phyloP scores from a whole-genome alignment of 2,888 invertebrate genomes.

The Ormyrus rosae region DNA sequence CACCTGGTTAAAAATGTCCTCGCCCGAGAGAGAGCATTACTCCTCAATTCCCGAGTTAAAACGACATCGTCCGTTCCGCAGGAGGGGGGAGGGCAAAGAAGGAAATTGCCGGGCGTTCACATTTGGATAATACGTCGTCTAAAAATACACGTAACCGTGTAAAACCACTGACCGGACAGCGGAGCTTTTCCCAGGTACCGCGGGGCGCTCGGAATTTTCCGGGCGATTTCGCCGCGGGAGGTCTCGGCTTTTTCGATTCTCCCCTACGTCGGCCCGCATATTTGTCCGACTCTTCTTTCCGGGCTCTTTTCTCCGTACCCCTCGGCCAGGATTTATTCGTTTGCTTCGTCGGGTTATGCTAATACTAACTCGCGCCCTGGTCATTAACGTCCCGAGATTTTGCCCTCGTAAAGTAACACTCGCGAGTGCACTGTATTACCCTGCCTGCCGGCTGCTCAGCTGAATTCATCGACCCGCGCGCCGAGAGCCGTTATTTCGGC shows the following conservation, averaged over 20 bases:
- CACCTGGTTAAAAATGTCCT: no score
- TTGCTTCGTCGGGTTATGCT: neutral
- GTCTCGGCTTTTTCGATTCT: neutral
- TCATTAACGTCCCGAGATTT: neutral
- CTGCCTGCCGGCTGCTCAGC: no score
- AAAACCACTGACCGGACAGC: neutral
- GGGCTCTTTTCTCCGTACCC: neutral
- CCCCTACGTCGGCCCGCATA: neutral
- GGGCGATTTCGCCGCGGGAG: conserved; percentile 4
- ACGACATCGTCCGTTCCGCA: no score
- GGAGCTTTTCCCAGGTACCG: neutral
- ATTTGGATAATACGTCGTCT: no score
- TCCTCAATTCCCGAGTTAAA: no score
- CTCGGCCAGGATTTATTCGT: neutral
- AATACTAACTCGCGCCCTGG: neutral
- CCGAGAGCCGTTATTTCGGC: neutral
- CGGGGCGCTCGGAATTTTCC: neutral
- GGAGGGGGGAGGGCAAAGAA: no score
- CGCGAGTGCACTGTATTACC: no score
- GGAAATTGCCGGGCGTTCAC: no score
- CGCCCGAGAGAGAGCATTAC: no score
- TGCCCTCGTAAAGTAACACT: neutral
- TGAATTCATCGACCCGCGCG: no score
- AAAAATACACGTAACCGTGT: neutral
- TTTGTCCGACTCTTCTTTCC: neutral